These are phyloP conservation scores for Drosophila peninsularis DNA, from an alignment of 2,888 invertebrate genomes.

Conservation along the genomic window DNA sequence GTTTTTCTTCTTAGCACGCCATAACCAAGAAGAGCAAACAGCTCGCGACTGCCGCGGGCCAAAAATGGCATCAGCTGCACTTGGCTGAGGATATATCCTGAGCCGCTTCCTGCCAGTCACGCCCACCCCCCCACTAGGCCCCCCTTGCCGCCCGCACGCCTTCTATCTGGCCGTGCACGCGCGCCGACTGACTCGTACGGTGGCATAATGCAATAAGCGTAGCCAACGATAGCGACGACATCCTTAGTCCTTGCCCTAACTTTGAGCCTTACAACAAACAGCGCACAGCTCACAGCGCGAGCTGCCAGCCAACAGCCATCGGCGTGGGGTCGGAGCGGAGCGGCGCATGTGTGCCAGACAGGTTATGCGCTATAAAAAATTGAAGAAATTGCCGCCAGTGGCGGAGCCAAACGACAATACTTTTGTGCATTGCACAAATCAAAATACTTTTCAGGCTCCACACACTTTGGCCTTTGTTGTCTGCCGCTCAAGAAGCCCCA, in stretches of 20 bases:
- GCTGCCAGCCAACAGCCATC: constrained; percentile 22
- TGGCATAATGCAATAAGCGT: constrained; percentile 79
- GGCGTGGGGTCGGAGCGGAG: not conserved
- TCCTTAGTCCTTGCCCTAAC: constrained; percentile 45
- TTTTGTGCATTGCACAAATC: constrained; percentile 75
- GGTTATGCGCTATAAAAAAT: constrained; percentile 80
- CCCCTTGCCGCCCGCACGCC: not conserved
- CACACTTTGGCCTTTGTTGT: constrained; percentile 47
- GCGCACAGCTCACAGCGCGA: constrained; percentile 38
- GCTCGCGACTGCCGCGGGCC: constrained; percentile 70
- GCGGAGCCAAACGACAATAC: constrained; percentile 76
- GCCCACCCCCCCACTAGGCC: not conserved
- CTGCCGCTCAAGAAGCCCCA: constrained; percentile 14
- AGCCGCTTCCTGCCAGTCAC: constrained; percentile 38
- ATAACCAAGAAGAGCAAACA: constrained; percentile 62
- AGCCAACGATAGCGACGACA: constrained; percentile 70
- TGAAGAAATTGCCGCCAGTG: constrained; percentile 74
- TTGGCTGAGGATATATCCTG: constrained; percentile 71
- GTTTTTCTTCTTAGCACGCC: constrained; percentile 55
- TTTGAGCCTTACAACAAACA: constrained; percentile 63
- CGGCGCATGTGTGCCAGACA: constrained; percentile 75
- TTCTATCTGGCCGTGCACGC: constrained; percentile 57
- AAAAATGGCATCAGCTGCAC: constrained; percentile 78
- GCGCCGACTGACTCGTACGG: constrained; percentile 51
- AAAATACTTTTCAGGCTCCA: constrained; percentile 65